Evolutionary conservation across 2,113 vertebrate species (phyloP).

Genomic region (Gavialis gangeticus): DNA sequence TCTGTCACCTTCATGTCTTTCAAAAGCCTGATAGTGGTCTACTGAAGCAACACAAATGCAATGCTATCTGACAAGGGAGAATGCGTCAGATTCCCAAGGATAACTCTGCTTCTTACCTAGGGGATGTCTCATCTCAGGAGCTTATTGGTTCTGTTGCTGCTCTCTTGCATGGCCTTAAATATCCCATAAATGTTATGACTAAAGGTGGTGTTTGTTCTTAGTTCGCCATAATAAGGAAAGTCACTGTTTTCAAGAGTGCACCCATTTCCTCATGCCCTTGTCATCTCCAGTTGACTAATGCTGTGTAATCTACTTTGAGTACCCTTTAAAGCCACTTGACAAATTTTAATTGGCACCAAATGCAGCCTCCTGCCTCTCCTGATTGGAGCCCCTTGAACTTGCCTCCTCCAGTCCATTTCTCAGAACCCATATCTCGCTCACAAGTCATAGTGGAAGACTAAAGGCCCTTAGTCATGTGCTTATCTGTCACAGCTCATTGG

Average conservation of each 20-base stretch:
- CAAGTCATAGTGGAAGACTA: accelerated
- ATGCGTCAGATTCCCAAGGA: neutral
- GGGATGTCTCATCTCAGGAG: neutral
- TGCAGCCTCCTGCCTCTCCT: neutral
- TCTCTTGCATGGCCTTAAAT: neutral
- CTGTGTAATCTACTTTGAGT: neutral
- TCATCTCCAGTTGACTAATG: neutral
- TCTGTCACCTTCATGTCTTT: neutral
- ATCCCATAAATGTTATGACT: neutral
- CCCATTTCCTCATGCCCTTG: neutral
- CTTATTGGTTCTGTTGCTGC: neutral
- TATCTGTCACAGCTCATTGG: neutral
- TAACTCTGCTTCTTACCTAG: neutral
- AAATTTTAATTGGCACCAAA: neutral
- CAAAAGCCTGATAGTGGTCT: neutral
- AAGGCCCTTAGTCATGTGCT: no score
- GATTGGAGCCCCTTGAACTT: neutral
- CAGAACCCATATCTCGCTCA: neutral
- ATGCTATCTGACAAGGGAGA: neutral
- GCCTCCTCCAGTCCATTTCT: neutral
- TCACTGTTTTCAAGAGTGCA: neutral
- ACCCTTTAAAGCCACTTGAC: neutral
- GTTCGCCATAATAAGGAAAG: neutral
- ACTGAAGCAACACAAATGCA: neutral
- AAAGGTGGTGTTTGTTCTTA: neutral